Base-by-base conservation (phyloP, 2,797 vertebrate genomes). In the Falco biarmicus region DNA sequence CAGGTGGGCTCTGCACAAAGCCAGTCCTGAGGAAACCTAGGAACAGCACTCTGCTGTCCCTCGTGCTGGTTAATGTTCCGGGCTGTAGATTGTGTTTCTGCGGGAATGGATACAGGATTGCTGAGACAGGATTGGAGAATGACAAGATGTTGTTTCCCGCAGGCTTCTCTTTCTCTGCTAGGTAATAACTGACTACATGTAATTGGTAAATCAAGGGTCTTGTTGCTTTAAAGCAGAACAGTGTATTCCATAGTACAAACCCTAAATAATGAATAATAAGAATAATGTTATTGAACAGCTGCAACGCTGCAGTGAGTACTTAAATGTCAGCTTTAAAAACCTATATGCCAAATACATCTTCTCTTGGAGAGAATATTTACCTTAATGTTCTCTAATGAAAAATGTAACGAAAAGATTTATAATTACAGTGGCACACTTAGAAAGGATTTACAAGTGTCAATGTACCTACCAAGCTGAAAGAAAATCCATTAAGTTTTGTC, bases 331-430 rank as follows among this genome's bases (percentile, higher is more conserved):
- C 59, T 78, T 94, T 76, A 96, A 88, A 96, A 95, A 69, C 61
- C 71, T 93, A 65, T 87, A 66, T 63, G 75, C 61, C 84, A 94
- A 89, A 95, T 96, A 84, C 71, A 95, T 96, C 78, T 95, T 91
- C 31, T 73, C 15, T 29, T 8, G 0, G n/a, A 86, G 51, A 92
- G 92, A 93, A 87, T 96, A 73, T 96, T 95, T 96, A 93, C 95
- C 86, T 95, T 96, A 92, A 89, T 75, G 37, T 32, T 63, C 73
- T 79, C 61, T 93, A 93, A 93, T 92, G 89, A 92, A 91, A 96
- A 93, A 93, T 81, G 96, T 2, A 86, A 57, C 57, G 75, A 87
- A 92, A 90, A 96, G 96, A 96, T 95, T 95, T 96, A 94, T 95
- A 97, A 97, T 95, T 95, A 75, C 86, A 81, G 64, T 25, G 16